Evolutionary conservation across 2,113 vertebrate genomes (phyloP).

Genomic region (Hyaena hyaena): DNA sequence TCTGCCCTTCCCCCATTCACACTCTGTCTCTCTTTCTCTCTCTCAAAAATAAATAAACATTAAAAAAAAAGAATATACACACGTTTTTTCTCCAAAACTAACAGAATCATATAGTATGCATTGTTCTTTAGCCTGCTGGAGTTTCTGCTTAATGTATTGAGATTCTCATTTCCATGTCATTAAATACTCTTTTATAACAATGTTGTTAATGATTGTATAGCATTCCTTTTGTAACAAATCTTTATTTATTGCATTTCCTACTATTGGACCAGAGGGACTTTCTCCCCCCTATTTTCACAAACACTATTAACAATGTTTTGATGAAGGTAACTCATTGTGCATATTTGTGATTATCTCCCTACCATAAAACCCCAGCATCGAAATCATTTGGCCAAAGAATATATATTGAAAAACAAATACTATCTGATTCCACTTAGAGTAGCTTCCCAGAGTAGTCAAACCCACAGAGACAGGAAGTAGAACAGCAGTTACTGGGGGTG

Average conservation of each 20-base stretch:
- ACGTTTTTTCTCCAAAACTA: neutral
- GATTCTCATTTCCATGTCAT: neutral
- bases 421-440: neutral
- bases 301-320: neutral
- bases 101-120: neutral
- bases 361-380: neutral
- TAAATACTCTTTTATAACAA: neutral
- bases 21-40: too few species aligned
- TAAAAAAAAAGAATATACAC: neutral
- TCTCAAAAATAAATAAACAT: too few species aligned
- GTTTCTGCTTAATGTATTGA: neutral
- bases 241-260: slow-evolving; percentile 35
- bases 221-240: neutral
- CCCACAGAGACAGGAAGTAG: neutral
- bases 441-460: neutral
- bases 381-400: neutral
- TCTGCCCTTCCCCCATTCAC: too few species aligned
- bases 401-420: neutral
- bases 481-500: neutral
- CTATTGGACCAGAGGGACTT: neutral
- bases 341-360: neutral
- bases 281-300: neutral
- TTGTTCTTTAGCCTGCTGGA: neutral
- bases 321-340: neutral
- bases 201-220: slow-evolving; percentile 22